phyloP scores from a whole-genome alignment of 2,113 vertebrate species.

The Xyliphius kryptos region DNA sequence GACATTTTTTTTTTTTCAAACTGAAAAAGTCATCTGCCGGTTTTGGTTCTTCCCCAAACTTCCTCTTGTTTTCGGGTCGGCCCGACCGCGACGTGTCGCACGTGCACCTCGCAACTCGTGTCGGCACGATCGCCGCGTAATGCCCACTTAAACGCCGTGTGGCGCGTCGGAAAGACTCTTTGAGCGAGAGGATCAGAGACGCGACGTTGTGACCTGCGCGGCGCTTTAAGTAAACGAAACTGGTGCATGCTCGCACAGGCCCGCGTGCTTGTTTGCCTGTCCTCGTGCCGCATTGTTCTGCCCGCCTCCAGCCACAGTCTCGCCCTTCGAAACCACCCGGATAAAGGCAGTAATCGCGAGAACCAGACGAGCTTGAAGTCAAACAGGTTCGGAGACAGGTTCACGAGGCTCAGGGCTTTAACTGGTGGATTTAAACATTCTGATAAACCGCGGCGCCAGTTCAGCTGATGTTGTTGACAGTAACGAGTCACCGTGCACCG shows the following conservation, averaged over 20 bases:
- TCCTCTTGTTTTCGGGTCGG: too few relatives aligned
- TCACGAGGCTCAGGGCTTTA: neutral
- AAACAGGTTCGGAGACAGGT: constrained; percentile 26
- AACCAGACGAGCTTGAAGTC: constrained; percentile 37
- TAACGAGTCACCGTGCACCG: too few relatives aligned
- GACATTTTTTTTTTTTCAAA: too few relatives aligned
- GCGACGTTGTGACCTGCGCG: neutral
- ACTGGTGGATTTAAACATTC: neutral
- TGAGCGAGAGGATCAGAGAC: neutral
- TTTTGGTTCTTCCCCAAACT: too few relatives aligned
- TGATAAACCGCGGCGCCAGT: constrained; percentile 6
- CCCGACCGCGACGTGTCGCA: too few relatives aligned
- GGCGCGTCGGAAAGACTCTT: neutral
- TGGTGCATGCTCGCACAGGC: constrained; percentile 52
- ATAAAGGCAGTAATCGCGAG: constrained; percentile 2
- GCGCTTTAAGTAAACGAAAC: constrained; percentile 36
- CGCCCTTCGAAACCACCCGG: constrained; percentile 19
- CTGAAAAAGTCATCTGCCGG: too few relatives aligned
- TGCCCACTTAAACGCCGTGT: too few relatives aligned
- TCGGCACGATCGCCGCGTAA: too few relatives aligned
- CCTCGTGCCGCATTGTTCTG: constrained; percentile 16
- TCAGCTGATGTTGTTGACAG: too few relatives aligned
- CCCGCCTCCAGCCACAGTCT: constrained; percentile 27
- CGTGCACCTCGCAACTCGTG: too few relatives aligned
- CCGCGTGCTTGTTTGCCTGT: constrained; percentile 15